Conservation (phyloP, 2,888 invertebrate genomes). For the Netelia virgata region DNA sequence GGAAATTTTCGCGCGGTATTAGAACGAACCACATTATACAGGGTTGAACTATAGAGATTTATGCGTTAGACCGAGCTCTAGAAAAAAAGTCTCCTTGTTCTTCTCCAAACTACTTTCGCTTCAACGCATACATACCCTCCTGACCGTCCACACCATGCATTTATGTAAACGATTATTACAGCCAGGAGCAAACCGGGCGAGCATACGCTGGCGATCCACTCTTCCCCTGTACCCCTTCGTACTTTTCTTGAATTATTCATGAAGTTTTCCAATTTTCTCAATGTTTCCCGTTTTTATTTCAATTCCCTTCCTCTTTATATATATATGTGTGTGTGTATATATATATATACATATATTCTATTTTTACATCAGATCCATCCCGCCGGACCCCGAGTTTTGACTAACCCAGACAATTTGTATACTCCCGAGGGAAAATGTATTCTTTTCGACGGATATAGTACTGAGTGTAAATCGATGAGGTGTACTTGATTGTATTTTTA, state of each 20-base stretch:
- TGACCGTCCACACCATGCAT: slow-evolving; percentile 57
- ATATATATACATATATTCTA: not conserved
- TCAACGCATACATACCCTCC: slow-evolving; percentile 32
- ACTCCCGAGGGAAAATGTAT: too few relatives aligned
- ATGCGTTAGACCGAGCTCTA: slow-evolving; percentile 9
- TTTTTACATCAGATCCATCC: too few relatives aligned
- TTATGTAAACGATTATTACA: slow-evolving; percentile 69
- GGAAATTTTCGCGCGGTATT: too few relatives aligned
- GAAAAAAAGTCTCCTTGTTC: slow-evolving; percentile 29
- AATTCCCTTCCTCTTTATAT: slow-evolving; percentile 19
- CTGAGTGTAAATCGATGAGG: too few relatives aligned
- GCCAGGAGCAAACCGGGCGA: slow-evolving; percentile 19
- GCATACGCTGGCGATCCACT: slow-evolving; percentile 46
- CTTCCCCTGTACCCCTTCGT: slow-evolving; percentile 4
- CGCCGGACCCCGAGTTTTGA: too few relatives aligned
- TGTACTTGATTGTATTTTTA: too few relatives aligned
- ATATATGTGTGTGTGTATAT: not conserved
- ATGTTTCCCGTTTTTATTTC: slow-evolving; percentile 46
- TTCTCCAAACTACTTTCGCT: slow-evolving; percentile 32
- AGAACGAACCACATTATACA: too few relatives aligned
- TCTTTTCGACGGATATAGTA: too few relatives aligned
- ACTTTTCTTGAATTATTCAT: slow-evolving; percentile 65
- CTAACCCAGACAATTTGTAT: too few relatives aligned
- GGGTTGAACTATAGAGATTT: slow-evolving; percentile 6
- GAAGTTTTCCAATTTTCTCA: slow-evolving; percentile 62